Percentiles rank a stretch among this genome's conserved stretches.
These are phyloP conservation scores for Desmodus rotundus DNA, from an alignment of 2,113 vertebrate genomes.

Conservation along the genomic window DNA sequence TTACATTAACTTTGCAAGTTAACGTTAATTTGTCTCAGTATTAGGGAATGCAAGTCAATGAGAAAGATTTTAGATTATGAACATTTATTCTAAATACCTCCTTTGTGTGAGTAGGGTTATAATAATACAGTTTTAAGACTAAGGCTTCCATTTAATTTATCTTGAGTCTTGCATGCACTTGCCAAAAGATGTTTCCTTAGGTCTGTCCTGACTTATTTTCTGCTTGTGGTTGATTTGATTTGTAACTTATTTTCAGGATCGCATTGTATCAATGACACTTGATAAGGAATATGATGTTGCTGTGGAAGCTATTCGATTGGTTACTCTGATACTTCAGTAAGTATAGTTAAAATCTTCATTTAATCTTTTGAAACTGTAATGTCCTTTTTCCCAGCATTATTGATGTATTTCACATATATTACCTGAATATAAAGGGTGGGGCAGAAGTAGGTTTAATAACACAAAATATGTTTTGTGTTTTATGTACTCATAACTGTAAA, in stretches of 20 bases:
- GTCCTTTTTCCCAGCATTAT: neutral
- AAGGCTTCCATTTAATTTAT: neutral
- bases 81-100: neutral
- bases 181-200: neutral
- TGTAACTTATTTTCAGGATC: conserved; percentile 85
- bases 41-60: neutral
- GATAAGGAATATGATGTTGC: conserved; percentile 99
- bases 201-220: neutral
- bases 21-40: neutral
- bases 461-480: neutral
- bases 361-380: neutral
- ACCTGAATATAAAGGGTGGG: neutral
- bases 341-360: conserved; percentile 72
- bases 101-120: neutral
- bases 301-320: conserved; percentile 97
- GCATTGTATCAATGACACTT: conserved; percentile 99
- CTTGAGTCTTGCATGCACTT: neutral
- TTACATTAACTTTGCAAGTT: conserved; percentile 6
- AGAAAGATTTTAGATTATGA: conserved; percentile 33
- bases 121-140: neutral
- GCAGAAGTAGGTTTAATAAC: neutral
- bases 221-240: conserved; percentile 5
- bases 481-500: neutral
- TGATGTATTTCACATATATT: conserved; percentile 3
- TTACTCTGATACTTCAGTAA: conserved; percentile 98